Conservation (phyloP, 2,797 vertebrate genomes). For the Petrocephalus schoutedeni region DNA sequence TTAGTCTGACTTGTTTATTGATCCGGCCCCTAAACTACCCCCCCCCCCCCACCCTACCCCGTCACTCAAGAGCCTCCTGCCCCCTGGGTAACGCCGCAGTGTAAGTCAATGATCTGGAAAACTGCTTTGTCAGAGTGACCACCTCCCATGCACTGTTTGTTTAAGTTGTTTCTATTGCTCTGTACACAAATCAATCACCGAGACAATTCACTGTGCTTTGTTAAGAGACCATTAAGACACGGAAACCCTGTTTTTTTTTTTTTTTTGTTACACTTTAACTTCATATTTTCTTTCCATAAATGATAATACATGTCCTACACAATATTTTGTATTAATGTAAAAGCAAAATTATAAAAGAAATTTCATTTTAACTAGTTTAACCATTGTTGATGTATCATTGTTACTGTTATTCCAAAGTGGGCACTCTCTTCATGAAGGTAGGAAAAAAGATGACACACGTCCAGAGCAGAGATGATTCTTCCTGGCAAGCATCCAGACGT, state of each 20-base stretch:
- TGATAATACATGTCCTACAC: not conserved
- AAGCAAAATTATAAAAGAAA: not conserved
- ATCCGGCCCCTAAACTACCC: not conserved
- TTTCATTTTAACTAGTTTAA: not conserved
- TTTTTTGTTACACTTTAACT: not conserved
- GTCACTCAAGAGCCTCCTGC: slow-evolving; percentile 13
- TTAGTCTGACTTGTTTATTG: slow-evolving; percentile 7
- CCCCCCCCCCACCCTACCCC: not conserved
- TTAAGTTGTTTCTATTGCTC: slow-evolving; percentile 9
- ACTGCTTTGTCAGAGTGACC: not conserved
- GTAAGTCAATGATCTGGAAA: slow-evolving; percentile 15
- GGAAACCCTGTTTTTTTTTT: not conserved
- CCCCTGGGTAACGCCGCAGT: not conserved
- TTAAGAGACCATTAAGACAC: not conserved
- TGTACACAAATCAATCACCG: slow-evolving; percentile 6
- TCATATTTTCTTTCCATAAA: not conserved
- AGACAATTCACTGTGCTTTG: not conserved
- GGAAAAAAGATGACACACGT: not conserved
- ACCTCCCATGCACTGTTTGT: not conserved
- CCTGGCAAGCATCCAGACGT: not conserved
- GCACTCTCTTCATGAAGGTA: not conserved
- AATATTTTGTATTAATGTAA: not conserved
- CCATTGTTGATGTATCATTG: not conserved
- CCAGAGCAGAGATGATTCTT: not conserved
- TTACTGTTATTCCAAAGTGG: not conserved